Percentiles rank a stretch among this genome's conserved stretches.
Evolutionary conservation across 2,797 vertebrate genomes (phyloP).

Genomic region (Sebastes vulpes): DNA sequence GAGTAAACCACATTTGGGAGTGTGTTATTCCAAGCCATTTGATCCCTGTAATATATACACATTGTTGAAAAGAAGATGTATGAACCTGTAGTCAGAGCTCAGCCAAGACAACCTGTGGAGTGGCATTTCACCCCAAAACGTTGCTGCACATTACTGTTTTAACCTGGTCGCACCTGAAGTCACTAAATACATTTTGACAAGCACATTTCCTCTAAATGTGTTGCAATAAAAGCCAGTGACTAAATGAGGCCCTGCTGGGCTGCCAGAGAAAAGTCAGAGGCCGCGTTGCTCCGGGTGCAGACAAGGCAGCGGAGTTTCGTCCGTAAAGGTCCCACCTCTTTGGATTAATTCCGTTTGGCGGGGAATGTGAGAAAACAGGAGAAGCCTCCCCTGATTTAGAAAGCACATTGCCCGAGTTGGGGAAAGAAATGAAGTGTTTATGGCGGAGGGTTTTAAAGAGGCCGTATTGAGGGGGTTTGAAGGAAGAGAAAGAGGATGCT

Average conservation of each 20-base stretch:
- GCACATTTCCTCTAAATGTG: slow-evolving; percentile 52
- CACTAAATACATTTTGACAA: slow-evolving; percentile 61
- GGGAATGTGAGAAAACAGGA: slow-evolving; percentile 44
- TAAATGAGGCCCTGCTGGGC: slow-evolving; percentile 48
- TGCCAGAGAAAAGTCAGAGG: slow-evolving; percentile 33
- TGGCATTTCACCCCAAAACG: slow-evolving; percentile 26
- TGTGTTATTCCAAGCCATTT: slow-evolving; percentile 39
- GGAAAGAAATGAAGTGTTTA: slow-evolving; percentile 54
- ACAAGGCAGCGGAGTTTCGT: not conserved
- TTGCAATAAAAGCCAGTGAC: slow-evolving; percentile 30
- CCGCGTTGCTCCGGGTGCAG: slow-evolving; percentile 6
- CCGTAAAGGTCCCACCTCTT: slow-evolving; percentile 22
- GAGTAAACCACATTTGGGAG: slow-evolving; percentile 10
- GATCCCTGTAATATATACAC: slow-evolving; percentile 43
- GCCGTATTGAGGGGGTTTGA: slow-evolving; percentile 8
- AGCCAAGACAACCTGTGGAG: slow-evolving; percentile 33
- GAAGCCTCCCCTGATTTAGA: slow-evolving; percentile 54
- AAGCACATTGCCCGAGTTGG: slow-evolving; percentile 60
- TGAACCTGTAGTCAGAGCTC: not conserved
- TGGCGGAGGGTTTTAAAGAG: slow-evolving; percentile 40
- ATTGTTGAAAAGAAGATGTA: slow-evolving; percentile 43
- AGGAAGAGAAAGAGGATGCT: slow-evolving; percentile 42
- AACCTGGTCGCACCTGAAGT: slow-evolving; percentile 27
- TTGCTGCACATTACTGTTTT: slow-evolving; percentile 36
- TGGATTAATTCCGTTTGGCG: slow-evolving; percentile 42